A percentile compares a stretch with the other conserved stretches of the same genome.
phyloP scores from a whole-genome alignment of 2,797 vertebrate genomes.

The Gephyroberyx darwinii region DNA sequence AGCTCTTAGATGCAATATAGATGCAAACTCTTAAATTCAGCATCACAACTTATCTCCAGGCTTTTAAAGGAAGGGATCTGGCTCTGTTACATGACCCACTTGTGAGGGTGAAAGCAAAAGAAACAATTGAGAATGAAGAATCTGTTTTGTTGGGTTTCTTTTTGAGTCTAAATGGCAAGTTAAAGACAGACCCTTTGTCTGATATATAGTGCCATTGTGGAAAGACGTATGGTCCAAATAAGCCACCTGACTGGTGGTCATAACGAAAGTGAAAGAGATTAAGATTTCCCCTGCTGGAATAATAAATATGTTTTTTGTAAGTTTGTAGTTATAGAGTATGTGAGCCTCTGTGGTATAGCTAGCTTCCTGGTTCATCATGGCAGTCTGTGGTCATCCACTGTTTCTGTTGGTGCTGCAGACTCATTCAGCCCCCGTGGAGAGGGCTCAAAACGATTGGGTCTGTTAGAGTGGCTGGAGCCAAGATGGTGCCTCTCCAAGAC shows the following conservation, averaged over 20 bases:
- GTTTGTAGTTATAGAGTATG: slow-evolving; percentile 48
- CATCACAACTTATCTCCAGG: slow-evolving; percentile 41
- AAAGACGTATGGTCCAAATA: slow-evolving; percentile 8
- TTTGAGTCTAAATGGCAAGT: slow-evolving; percentile 42
- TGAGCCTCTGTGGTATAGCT: slow-evolving; percentile 33
- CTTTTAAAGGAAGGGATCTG: slow-evolving; percentile 27
- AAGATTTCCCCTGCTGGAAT: slow-evolving; percentile 11
- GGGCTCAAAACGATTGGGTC: slow-evolving; percentile 62
- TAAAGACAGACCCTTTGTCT: slow-evolving; percentile 36
- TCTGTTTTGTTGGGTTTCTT: slow-evolving; percentile 34
- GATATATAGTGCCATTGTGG: slow-evolving; percentile 16
- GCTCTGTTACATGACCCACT: slow-evolving; percentile 30
- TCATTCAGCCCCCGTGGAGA: slow-evolving; percentile 48
- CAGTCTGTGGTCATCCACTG: slow-evolving; percentile 21
- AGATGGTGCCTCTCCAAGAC: slow-evolving; percentile 45
- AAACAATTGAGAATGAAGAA: slow-evolving; percentile 40
- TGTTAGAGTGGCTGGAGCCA: slow-evolving; percentile 51
- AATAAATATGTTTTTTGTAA: slow-evolving; percentile 24
- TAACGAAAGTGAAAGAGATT: slow-evolving; percentile 23
- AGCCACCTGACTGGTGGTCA: slow-evolving; percentile 24
- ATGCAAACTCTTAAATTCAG: slow-evolving; percentile 45
- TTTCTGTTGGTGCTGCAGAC: slow-evolving; percentile 50
- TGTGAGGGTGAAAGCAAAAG: slow-evolving; percentile 50
- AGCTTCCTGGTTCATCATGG: slow-evolving; percentile 31
- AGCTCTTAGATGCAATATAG: slow-evolving; percentile 14